Evolutionary conservation across 2,797 vertebrate genomes (phyloP).

Genomic region (Lemur catta): DNA sequence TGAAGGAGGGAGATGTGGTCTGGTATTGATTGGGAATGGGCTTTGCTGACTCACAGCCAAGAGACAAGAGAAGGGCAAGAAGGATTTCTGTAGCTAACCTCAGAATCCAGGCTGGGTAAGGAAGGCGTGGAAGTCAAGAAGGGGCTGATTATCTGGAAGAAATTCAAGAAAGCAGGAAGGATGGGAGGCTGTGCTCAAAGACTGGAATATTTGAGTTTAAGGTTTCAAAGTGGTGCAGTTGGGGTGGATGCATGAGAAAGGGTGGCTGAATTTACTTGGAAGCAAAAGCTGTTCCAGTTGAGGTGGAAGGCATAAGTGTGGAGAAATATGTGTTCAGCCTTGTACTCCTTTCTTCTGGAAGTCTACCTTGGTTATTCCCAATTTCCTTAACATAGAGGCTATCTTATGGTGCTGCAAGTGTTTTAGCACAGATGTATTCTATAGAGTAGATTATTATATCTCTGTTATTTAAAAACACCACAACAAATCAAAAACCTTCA

Average conservation of each 20-base stretch:
- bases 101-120: neutral
- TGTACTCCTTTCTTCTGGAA: neutral
- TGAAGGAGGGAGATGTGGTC: neutral
- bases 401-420: neutral
- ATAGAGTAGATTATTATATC: neutral
- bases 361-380: neutral
- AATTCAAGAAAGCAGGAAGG: neutral
- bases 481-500: neutral
- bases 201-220: neutral
- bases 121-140: neutral
- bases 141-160: neutral
- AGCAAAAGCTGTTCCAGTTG: neutral
- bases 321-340: neutral
- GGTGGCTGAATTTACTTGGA: neutral
- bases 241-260: neutral
- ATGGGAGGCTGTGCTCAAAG: neutral
- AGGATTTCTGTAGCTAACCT: neutral
- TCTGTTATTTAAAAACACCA: conserved; percentile 11
- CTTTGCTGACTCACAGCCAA: neutral
- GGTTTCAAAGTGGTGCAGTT: neutral
- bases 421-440: neutral
- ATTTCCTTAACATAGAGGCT: neutral
- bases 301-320: neutral
- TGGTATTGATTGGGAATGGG: neutral
- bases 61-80: neutral